phyloP scores from a whole-genome alignment of 2,113 vertebrate genomes.

The Pterocles burchelli region DNA sequence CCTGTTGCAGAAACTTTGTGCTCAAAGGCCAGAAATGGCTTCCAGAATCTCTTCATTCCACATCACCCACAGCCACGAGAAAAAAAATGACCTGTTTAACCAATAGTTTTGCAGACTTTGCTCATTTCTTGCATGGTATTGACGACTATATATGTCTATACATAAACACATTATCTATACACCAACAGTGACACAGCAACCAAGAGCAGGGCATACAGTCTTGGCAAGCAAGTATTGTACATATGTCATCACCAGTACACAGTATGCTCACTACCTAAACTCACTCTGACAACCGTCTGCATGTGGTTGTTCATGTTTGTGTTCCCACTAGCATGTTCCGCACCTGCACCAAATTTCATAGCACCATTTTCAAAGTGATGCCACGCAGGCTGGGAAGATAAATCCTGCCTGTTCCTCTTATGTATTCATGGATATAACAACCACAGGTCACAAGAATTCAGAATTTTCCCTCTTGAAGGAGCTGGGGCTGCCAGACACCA shows the following conservation, averaged over 20 bases:
- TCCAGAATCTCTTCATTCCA: background rate
- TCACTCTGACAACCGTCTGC: background rate
- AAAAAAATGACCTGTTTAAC: background rate
- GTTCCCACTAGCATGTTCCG: background rate
- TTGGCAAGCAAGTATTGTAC: background rate
- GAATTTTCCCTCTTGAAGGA: background rate
- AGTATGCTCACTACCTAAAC: background rate
- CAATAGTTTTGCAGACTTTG: background rate
- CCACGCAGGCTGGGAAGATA: background rate
- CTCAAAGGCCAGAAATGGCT: background rate
- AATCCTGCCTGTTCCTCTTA: background rate
- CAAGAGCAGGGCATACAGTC: background rate
- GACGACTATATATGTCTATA: background rate
- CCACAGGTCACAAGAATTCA: background rate
- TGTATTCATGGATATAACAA: background rate
- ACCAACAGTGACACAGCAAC: background rate
- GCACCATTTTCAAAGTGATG: background rate
- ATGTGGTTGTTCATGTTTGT: background rate
- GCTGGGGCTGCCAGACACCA: background rate
- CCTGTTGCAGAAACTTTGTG: background rate
- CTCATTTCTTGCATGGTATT: background rate
- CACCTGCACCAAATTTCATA: background rate
- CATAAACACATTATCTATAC: background rate
- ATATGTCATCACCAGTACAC: background rate
- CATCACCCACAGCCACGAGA: background rate